These are phyloP conservation scores for Pyrgus malvae DNA, from an alignment of 2,888 invertebrate species.

Conservation along the genomic window DNA sequence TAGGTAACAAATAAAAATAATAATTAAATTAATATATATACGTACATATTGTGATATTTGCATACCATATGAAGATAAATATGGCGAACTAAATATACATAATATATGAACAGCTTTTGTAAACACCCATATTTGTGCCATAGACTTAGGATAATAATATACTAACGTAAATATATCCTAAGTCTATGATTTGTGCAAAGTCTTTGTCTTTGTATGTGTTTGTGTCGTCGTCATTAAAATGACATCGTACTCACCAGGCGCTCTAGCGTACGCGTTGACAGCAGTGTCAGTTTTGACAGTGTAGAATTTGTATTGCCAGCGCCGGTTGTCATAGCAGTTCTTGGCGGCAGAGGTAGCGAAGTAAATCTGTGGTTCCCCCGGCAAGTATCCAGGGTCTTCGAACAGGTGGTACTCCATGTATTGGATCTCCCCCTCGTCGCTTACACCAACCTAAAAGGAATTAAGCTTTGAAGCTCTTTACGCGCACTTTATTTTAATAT, in stretches of 20 bases:
- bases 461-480: not conserved
- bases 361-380: slow-evolving; percentile 44
- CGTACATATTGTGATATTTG: too few species aligned
- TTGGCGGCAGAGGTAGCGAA: slow-evolving; percentile 35
- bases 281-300: slow-evolving; percentile 52
- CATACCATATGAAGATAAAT: too few species aligned
- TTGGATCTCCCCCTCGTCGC: slow-evolving; percentile 72
- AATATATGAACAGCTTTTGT: too few species aligned
- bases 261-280: slow-evolving; percentile 51
- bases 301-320: slow-evolving; percentile 49
- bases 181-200: too few species aligned
- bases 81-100: too few species aligned
- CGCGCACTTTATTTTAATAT: too few species aligned
- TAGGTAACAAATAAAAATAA: too few species aligned
- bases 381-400: slow-evolving; percentile 69
- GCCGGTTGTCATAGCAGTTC: slow-evolving; percentile 47
- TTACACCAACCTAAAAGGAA: slow-evolving; percentile 45
- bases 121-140: too few species aligned
- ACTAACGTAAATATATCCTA: too few species aligned
- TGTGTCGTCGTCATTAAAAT: not conserved
- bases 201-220: too few species aligned
- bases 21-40: too few species aligned
- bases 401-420: slow-evolving; percentile 71
- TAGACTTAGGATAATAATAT: too few species aligned
- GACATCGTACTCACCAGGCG: slow-evolving; percentile 52